Percentiles rank a stretch among this genome's conserved stretches.
These are phyloP conservation scores for Sminthurinus signatus DNA, from an alignment of 1,140 invertebrate species.

Conservation along the genomic window DNA sequence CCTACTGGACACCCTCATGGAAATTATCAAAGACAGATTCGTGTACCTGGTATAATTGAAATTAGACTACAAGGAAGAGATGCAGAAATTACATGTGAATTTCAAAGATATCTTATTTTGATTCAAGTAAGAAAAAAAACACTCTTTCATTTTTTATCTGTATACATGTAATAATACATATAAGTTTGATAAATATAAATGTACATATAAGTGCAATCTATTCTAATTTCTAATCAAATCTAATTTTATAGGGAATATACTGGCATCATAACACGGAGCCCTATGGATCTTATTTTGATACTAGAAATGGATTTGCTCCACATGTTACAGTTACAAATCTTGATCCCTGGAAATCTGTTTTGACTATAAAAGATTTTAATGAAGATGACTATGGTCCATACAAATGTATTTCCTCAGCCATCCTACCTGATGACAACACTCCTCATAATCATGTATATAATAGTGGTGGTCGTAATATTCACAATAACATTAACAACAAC, in stretches of 20 bases:
- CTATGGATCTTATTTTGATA: conserved; percentile 35
- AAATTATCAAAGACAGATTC: conserved; percentile 16
- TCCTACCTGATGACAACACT: conserved; percentile 23
- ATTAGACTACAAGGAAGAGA: conserved; percentile 12
- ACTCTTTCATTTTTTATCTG: too few relatives aligned
- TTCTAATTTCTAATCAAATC: too few relatives aligned
- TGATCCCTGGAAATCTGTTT: conserved; percentile 33
- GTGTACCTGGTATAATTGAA: conserved; percentile 31
- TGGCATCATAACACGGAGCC: conserved; percentile 36
- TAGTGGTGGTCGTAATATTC: too few relatives aligned
- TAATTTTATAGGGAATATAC: conserved; percentile 35
- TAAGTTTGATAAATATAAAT: too few relatives aligned
- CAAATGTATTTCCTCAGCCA: conserved; percentile 32
- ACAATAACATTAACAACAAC: not conserved
- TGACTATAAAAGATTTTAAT: conserved; percentile 25
- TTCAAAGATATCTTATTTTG: conserved; percentile 32
- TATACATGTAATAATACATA: too few relatives aligned
- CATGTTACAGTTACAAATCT: conserved; percentile 19
- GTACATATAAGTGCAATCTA: too few relatives aligned
- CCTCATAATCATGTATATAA: not conserved
- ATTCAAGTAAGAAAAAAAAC: conserved; percentile 28
- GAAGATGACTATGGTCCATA: conserved; percentile 36
- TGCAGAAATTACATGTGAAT: conserved; percentile 37
- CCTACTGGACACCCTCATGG: not conserved
- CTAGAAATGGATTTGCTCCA: conserved; percentile 32